Evolutionary conservation across 2,888 invertebrate genomes (phyloP), one percentile per base, ranked within the genome.

Genomic region (Amphipyra berbera): DNA sequence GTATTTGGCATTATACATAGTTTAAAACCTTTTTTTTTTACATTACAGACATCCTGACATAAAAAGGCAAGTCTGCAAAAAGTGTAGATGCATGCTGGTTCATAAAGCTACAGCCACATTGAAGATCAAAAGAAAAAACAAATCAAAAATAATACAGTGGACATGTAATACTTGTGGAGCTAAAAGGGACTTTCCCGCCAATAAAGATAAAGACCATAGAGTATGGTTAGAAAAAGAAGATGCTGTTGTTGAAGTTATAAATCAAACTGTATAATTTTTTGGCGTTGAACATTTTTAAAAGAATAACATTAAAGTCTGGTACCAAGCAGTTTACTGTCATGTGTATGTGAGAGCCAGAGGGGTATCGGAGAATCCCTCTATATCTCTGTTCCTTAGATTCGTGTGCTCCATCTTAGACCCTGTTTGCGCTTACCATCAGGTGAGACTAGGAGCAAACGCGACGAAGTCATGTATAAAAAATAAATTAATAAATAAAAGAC

Each of bases 31-130:
- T 9, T 55, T 45, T 10, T 38, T 14, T 13, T 14, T 13, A 6
- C 64, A 47, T 91, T 90, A 9, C 84, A 96, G 96, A 68, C 96
- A 96, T 76, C 95, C 96, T n/a, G 92, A 95, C 54, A 85, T 96
- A 42, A 96, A 96, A 78, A 90, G 96, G 53, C 95, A 95, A 61
- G 83, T 96, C 46, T 96, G 96, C 76, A 96, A 96, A 81, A 94
- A 91, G 70, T 96, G 96, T 74, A 91, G 95, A 54, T 92, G 95
- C 58, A 90, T 95, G 6, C 86, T 96, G 0, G 88, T 96, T 44
- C 87, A 95, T 30, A 94, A 95, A 33, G 86, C 93, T 58, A 95
- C 96, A 6, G 95, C 94, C 0, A 94, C 82, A 72, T 92, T 95
- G 71, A 93, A 95, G 75, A 82, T 96, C 10, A 90, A 90, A 75